These are phyloP conservation scores for Aphelenchoides avenae DNA, from an alignment of 1,140 invertebrate species.

Conservation along the genomic window DNA sequence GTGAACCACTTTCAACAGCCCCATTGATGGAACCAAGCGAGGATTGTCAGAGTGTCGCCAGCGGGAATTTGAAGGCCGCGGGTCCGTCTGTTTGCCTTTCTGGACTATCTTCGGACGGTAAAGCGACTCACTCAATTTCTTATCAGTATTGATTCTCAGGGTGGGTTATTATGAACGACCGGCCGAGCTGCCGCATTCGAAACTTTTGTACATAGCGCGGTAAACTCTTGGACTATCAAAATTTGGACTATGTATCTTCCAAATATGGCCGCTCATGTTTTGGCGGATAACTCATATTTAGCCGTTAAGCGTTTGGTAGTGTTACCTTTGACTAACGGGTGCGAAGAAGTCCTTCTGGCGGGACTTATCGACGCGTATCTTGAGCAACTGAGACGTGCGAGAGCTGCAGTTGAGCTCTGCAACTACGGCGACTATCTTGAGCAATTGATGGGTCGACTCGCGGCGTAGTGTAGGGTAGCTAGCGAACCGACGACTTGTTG, in stretches of 20 bases:
- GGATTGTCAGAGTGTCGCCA: too few relatives aligned
- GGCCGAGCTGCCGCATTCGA: neutral
- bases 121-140: neutral
- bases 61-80: too few relatives aligned
- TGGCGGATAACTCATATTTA: too few relatives aligned
- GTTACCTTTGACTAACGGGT: neutral
- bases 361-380: too few relatives aligned
- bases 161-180: neutral
- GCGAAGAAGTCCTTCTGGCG: neutral
- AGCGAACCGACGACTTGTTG: conserved; percentile 42
- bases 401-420: neutral
- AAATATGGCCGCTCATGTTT: too few relatives aligned
- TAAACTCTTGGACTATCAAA: too few relatives aligned
- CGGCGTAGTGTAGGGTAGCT: conserved; percentile 7
- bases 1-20: neutral
- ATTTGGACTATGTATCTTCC: too few relatives aligned
- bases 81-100: too few relatives aligned
- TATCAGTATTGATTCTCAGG: neutral
- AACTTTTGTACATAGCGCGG: too few relatives aligned
- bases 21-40: conserved; percentile 1
- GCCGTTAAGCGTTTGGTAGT: too few relatives aligned
- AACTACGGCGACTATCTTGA: neutral
- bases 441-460: neutral
- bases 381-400: neutral
- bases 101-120: too few relatives aligned